Percentiles rank a stretch among this genome's conserved stretches.
These are phyloP conservation scores for Lycocorax pyrrhopterus DNA, from an alignment of 2,113 vertebrate species.

Conservation along the genomic window DNA sequence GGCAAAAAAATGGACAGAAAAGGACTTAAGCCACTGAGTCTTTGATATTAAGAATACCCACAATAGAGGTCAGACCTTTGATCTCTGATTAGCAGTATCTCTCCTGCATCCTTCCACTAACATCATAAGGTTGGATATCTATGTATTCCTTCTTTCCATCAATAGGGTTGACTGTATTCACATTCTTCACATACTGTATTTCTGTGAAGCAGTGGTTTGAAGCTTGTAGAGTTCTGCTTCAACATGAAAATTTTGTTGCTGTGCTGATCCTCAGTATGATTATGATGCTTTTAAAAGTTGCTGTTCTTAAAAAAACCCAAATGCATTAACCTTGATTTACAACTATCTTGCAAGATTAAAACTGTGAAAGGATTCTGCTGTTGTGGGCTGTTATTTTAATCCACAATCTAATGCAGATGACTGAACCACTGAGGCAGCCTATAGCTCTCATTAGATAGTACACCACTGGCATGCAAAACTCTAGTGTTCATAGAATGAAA, in stretches of 20 bases:
- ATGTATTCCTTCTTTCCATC: neutral
- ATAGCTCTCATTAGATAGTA: slow-evolving; percentile 43
- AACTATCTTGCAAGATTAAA: slow-evolving; percentile 26
- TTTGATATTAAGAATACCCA: slow-evolving; percentile 35
- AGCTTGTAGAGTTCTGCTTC: slow-evolving; percentile 5
- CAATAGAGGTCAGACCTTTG: slow-evolving; percentile 1
- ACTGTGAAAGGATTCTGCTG: slow-evolving; percentile 1
- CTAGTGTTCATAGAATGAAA: slow-evolving; percentile 38
- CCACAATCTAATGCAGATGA: slow-evolving; percentile 21
- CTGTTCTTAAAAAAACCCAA: neutral
- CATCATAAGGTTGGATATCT: neutral
- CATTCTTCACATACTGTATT: neutral
- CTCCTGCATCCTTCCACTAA: slow-evolving; percentile 15
- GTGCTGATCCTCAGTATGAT: neutral
- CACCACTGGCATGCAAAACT: slow-evolving; percentile 64
- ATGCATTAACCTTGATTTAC: neutral
- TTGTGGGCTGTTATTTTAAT: slow-evolving; percentile 56
- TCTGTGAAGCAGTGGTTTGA: neutral
- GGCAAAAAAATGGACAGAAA: slow-evolving; percentile 17
- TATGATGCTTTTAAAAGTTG: neutral
- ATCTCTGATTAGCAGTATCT: slow-evolving; percentile 18
- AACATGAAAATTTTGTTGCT: neutral
- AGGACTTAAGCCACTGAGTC: slow-evolving; percentile 46
- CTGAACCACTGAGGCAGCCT: slow-evolving; percentile 52
- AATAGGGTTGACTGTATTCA: slow-evolving; percentile 1